These are phyloP conservation scores for Poeciliopsis presidionis DNA, from an alignment of 2,797 vertebrate genomes.

Conservation along the genomic window DNA sequence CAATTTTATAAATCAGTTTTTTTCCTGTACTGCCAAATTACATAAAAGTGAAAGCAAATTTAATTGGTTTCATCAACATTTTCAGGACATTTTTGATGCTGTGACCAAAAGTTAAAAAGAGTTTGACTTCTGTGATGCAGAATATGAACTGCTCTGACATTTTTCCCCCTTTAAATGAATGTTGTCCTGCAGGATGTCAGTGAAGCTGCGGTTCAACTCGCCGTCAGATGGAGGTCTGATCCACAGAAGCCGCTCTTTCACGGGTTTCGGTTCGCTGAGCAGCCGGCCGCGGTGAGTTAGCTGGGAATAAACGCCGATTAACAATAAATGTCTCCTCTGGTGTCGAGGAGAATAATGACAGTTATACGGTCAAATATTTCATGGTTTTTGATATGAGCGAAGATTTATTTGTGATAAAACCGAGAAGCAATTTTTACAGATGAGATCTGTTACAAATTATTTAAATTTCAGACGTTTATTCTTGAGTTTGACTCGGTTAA, in stretches of 20 bases:
- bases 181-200: constrained; percentile 85
- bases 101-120: too few relatives aligned
- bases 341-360: background rate
- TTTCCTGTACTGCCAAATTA: too few relatives aligned
- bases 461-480: background rate
- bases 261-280: constrained; percentile 86
- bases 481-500: background rate
- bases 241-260: constrained; percentile 92
- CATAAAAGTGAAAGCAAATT: too few relatives aligned
- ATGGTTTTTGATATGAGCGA: background rate
- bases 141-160: background rate
- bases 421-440: background rate
- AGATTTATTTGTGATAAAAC: background rate
- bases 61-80: too few relatives aligned
- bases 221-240: constrained; percentile 82
- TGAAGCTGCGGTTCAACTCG: constrained; percentile 90
- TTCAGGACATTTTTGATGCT: too few relatives aligned
- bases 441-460: background rate
- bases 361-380: background rate
- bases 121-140: background rate
- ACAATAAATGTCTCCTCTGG: background rate
- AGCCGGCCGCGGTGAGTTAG: constrained; percentile 83
- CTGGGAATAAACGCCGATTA: background rate
- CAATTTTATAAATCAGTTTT: too few relatives aligned
- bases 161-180: background rate